These are phyloP conservation scores for Galerucella pusilla DNA, from an alignment of 2,888 invertebrate genomes.

Conservation along the genomic window DNA sequence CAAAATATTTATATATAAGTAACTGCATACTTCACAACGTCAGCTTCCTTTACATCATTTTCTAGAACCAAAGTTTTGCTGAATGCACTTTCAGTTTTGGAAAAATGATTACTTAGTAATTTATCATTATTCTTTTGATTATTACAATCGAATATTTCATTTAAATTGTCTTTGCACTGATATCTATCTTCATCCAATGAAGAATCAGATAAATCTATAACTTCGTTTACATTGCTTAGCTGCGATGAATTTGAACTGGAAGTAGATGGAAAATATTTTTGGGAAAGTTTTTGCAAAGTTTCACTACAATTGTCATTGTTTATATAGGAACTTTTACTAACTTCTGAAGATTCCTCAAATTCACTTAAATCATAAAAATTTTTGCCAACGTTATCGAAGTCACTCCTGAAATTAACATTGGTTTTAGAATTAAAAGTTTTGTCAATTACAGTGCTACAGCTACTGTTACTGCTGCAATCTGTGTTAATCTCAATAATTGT, in stretches of 20 bases:
- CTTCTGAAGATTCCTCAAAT: constrained; percentile 9
- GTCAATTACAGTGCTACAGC: not conserved
- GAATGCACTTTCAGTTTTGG: not conserved
- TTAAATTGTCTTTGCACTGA: not conserved
- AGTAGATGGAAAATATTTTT: constrained; percentile 11
- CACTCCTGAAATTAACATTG: not conserved
- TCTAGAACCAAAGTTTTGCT: not conserved
- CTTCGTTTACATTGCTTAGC: not conserved
- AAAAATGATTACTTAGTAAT: not conserved
- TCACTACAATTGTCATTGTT: constrained; percentile 1
- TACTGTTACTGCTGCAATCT: constrained; percentile 1
- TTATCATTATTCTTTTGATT: not conserved
- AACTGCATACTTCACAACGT: not conserved
- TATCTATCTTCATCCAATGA: not conserved
- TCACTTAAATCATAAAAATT: constrained; percentile 21
- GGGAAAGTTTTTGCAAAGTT: not conserved
- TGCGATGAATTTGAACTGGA: not conserved
- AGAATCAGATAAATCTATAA: constrained; percentile 9
- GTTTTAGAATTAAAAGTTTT: not conserved
- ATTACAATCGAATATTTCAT: not conserved
- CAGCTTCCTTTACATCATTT: not conserved
- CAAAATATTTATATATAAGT: too few species aligned
- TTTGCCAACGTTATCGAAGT: not conserved
- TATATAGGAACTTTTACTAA: not conserved
- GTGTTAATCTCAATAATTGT: not conserved